A percentile compares a stretch with the other conserved stretches of the same genome.
Evolutionary conservation across 92 coral and sea anemone species (phyloP).

Genomic region (Parazoanthus darwini): DNA sequence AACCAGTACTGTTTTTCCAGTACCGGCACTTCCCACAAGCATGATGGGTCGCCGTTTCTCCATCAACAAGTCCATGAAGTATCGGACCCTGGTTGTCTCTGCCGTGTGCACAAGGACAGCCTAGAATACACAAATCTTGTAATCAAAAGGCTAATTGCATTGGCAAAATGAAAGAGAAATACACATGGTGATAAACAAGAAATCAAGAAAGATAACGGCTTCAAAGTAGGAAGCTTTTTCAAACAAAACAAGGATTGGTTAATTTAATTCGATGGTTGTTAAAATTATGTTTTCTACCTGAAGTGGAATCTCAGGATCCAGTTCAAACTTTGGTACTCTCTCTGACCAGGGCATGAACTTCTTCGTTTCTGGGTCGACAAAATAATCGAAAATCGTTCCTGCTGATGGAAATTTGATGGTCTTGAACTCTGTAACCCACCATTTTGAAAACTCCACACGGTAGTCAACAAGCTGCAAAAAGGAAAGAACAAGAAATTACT

Average conservation of each 20-base stretch:
- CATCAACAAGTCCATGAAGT: slow-evolving; percentile 98
- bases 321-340: slow-evolving; percentile 87
- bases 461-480: slow-evolving; percentile 92
- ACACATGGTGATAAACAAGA: no score
- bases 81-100: slow-evolving; percentile 97
- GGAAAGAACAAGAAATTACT: neutral
- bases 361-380: slow-evolving; percentile 90
- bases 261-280: neutral
- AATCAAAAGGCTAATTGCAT: neutral
- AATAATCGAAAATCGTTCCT: slow-evolving; percentile 95
- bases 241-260: no score
- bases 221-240: no score
- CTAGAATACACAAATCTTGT: slow-evolving; percentile 47
- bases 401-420: slow-evolving; percentile 99
- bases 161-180: neutral
- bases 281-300: slow-evolving; percentile 61
- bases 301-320: slow-evolving; percentile 95
- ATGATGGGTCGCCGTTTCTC: slow-evolving; percentile 95
- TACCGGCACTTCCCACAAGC: slow-evolving; percentile 99
- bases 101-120: slow-evolving; percentile 99
- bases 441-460: slow-evolving; percentile 97
- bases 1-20: slow-evolving; percentile 96
- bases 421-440: slow-evolving; percentile 99
- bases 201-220: neutral
- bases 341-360: slow-evolving; percentile 98